These are phyloP conservation scores for Macrostomum lignano DNA, from an alignment of 1,140 invertebrate species.

Conservation along the genomic window DNA sequence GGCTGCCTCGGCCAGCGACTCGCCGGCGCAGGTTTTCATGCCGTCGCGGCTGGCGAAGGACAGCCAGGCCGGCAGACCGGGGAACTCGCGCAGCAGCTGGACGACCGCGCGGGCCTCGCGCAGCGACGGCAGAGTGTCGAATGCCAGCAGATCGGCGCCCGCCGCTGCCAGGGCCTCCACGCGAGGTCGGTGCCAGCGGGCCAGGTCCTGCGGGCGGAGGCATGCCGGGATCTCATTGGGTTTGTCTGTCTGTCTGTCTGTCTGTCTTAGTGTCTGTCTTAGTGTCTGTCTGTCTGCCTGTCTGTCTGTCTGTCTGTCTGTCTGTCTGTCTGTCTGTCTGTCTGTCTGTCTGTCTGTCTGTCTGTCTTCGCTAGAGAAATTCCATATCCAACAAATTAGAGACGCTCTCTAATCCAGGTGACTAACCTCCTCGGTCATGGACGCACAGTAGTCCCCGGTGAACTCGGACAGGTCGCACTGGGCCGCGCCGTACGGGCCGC, in stretches of 20 bases:
- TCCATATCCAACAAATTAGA: too few relatives aligned
- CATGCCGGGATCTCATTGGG: too few relatives aligned
- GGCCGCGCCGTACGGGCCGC: slow-evolving; percentile 61
- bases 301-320: too few relatives aligned
- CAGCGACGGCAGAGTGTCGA: slow-evolving; percentile 60
- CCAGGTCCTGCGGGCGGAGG: slow-evolving; percentile 30
- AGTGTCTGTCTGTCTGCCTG: too few relatives aligned
- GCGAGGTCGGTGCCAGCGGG: slow-evolving; percentile 47
- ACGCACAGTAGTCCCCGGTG: slow-evolving; percentile 45
- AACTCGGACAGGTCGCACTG: slow-evolving; percentile 65
- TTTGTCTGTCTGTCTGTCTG: too few relatives aligned
- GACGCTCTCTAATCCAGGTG: too few relatives aligned
- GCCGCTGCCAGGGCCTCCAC: slow-evolving; percentile 42
- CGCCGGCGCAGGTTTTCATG: slow-evolving; percentile 31
- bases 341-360: too few relatives aligned
- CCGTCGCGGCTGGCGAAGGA: slow-evolving; percentile 41
- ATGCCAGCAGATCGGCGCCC: slow-evolving; percentile 47
- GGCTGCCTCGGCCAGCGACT: slow-evolving; percentile 37
- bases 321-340: too few relatives aligned
- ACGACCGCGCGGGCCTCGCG: slow-evolving; percentile 50
- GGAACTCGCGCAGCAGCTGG: slow-evolving; percentile 42
- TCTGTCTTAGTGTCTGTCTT: too few relatives aligned
- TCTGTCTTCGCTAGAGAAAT: too few relatives aligned
- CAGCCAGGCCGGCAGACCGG: slow-evolving; percentile 43
- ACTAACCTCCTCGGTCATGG: slow-evolving; percentile 33